Evolutionary conservation across 2,888 invertebrate genomes (phyloP).

Genomic region (Ectobius pallidus): DNA sequence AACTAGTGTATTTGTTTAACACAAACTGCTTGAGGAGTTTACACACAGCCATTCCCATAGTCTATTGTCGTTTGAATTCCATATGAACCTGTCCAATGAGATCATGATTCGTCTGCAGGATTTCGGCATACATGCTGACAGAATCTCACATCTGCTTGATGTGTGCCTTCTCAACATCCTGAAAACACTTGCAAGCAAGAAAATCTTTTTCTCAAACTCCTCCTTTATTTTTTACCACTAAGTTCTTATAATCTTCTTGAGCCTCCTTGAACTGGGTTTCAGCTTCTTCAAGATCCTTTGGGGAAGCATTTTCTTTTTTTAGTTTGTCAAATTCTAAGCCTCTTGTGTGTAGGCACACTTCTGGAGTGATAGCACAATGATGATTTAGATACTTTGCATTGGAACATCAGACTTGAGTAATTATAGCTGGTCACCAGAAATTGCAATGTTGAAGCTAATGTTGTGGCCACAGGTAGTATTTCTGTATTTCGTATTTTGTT

Average conservation of each 20-base stretch:
- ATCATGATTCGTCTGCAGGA: conserved; percentile 87
- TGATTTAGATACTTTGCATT: too few species aligned
- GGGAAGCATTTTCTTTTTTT: conserved; percentile 86
- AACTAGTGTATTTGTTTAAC: conserved; percentile 88
- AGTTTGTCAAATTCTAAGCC: conserved; percentile 88
- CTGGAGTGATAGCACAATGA: too few species aligned
- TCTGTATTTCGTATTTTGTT: too few species aligned
- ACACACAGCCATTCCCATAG: conserved; percentile 90
- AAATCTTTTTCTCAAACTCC: conserved; percentile 96
- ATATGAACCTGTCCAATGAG: conserved; percentile 92
- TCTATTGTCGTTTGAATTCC: conserved; percentile 91
- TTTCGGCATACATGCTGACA: conserved; percentile 84
- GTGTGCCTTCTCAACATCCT: conserved; percentile 93
- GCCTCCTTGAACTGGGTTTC: conserved; percentile 91
- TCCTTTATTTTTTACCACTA: conserved; percentile 94
- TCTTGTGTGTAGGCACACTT: conserved; percentile 91
- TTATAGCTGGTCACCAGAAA: too few species aligned
- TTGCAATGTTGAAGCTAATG: too few species aligned
- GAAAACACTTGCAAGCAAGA: conserved; percentile 89
- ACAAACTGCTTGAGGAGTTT: conserved; percentile 92
- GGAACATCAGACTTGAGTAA: too few species aligned
- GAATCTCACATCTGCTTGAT: conserved; percentile 95
- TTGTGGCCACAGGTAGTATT: too few species aligned
- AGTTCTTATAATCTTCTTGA: conserved; percentile 90
- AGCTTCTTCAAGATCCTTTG: conserved; percentile 92